Base-by-base conservation (phyloP, 2,888 invertebrate species). In the Schizaphis graminum region DNA sequence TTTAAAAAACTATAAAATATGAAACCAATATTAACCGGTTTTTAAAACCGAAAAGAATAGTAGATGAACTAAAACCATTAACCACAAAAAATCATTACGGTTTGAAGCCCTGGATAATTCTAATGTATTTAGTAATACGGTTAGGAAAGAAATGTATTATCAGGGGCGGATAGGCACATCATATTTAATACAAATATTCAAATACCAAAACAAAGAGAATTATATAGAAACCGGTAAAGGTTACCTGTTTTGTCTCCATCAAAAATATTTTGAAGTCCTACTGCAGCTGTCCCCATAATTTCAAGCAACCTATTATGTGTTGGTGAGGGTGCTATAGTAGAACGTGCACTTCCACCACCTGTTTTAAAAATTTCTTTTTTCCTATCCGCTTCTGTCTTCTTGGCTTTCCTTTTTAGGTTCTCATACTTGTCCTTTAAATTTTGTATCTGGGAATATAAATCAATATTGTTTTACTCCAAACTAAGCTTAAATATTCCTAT, bases 191-290 rank as follows among this genome's bases (percentile, higher is more conserved):
- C 47, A 10, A 47, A 47, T 1, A 47, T 47, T 47, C 47, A 8
- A 47, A 10, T 47, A 47, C 47, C 47, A 47, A 47, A 47, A 47
- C 47, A 47, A 47, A 47, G 53, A 61, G 0, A 61, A 28, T 28
- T 61, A 28, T 28, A 61, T 28, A 8, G 53, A 61, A 61, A 61
- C 61, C 28, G 2, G 61, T 61, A 61, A 61, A 26, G 3, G 41
- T 85, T 85, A 85, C 85, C 85, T 41, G 85, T 26, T 85, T 85
- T 85, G 44, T 44, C 44, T 85, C 44, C 85, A 85, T 85, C 44
- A 85, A 85, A 85, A 85, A 41, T 35, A 11, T 85, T 85, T 3
- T 26, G 0, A 1, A 44, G 26, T 24, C 26, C 85, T 41, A 85
- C 85, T 41, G 85, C 85, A 1, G 44, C 5, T 44, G 44, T 44